Evolutionary conservation across 1,140 invertebrate species (phyloP), one percentile per base, ranked within the genome.

Genomic region (Microplitis mediator): DNA sequence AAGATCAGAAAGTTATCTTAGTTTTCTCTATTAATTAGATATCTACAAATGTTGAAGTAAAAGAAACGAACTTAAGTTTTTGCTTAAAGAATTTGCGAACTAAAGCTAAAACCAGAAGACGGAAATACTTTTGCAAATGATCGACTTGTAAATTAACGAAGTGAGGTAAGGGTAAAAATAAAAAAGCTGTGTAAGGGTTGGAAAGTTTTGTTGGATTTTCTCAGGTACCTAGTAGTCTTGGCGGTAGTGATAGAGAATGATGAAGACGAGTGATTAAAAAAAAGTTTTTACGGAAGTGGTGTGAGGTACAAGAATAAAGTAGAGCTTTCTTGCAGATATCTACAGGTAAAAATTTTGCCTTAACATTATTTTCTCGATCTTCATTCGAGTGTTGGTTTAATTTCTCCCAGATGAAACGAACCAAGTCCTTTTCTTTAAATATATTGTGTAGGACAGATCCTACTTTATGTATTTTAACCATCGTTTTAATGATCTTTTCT

Each of bases 141-240:
- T 74, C 67, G 72, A 66, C 67, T 74, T 74, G 67, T 61, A 70
- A 74, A 74, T 74, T 66, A 70, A 68, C 23, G n/a, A 50, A 61
- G 45, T 45, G 45, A n/a, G 54, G 60, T 71, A 54, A 52, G 31
- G 35, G 16, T 39, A 31, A 32, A 14, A 35, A 63, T 52, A 63
- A 45, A 16, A 56, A 69, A 69, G 16, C 45, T 65, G 23, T 65
- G n/a, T 50, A n/a, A 45, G 35, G 63, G 36, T n/a, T 65, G 63
- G 14, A 45, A 65, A 65, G 51, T 73, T 14, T 45, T 58, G 23
- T 66, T 64, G 23, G 58, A 73, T 68, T 11, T 73, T 32, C 23
- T 50, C 66, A 69, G 65, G 31, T 63, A 60, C 65, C 36, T 23
- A 23, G 23, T 23, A 23, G 23, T 23, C 23, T 23, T 23, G 51